Base-by-base conservation (phyloP, 2,113 vertebrate genomes). In the Panthera uncia region DNA sequence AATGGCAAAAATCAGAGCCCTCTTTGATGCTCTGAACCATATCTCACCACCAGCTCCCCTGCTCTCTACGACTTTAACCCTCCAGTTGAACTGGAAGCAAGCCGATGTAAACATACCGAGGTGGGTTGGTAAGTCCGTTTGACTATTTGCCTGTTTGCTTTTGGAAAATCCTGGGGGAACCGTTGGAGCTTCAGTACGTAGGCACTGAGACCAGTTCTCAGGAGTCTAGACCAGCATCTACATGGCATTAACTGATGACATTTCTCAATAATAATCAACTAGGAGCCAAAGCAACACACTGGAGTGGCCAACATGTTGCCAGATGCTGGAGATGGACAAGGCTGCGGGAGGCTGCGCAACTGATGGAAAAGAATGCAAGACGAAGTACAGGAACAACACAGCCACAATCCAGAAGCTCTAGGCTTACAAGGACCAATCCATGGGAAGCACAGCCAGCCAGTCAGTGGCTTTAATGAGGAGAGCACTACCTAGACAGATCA, bases 321-420 rank as follows among this genome's bases (percentile, higher is more conserved):
- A 80, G 8, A 36, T 96, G 31, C 81, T 36, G n/a, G 76, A 94
- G 55, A 92, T 36, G 71, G 69, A 76, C 63, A 97, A 89, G 21
- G 61, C 80, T 52, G 76, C 15, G n/a, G 16, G n/a, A 61, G 48
- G 63, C 7, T 57, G 3, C 71, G 50, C 9, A 92, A 90, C 7
- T 29, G 13, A 83, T 86, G 27, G 52, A 57, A 89, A 96, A 18
- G 27, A 93, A 93, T 69, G 38, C 11, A 74, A 92, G 84, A 85
- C n/a, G 36, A 88, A 33, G 19, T 29, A 36, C 33, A 82, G 52
- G 12, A 45, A 65, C 69, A 95, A 74, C 19, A 15, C 4, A 68
- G 12, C 23, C 15, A 71, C 0, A 45, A 27, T 52, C 38, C 11
- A 69, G 45, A 74, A 91, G 48, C 1, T 48, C 8, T 10, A 21